These are phyloP conservation scores for Tetragnatha versicolor DNA, from an alignment of 1,140 invertebrate genomes.

Conservation along the genomic window DNA sequence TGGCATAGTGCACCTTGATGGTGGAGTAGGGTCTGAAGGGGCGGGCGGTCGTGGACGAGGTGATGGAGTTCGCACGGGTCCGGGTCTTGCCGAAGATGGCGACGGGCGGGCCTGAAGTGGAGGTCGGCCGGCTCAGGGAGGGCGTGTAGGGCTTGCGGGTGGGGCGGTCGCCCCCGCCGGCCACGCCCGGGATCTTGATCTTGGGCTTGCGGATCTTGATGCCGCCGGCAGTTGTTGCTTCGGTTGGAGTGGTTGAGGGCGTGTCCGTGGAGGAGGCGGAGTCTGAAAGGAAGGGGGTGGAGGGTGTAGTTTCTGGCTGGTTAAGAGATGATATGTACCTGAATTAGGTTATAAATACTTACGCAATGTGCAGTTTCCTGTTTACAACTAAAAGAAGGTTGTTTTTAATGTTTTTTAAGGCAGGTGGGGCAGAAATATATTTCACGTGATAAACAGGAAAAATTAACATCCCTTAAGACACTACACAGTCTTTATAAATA, in stretches of 20 bases:
- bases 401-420: too few species aligned
- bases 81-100: slow-evolving; percentile 31
- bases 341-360: too few species aligned
- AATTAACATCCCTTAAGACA: too few species aligned
- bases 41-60: slow-evolving; percentile 26
- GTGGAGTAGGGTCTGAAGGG: background rate
- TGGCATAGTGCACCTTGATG: slow-evolving; percentile 28
- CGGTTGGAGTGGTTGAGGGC: background rate
- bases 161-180: background rate
- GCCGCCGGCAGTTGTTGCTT: background rate
- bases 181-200: background rate
- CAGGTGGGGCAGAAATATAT: too few species aligned
- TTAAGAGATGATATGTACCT: too few species aligned
- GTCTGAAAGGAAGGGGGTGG: background rate
- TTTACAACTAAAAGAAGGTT: too few species aligned
- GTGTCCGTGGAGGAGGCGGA: background rate
- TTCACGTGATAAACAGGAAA: too few species aligned
- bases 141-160: background rate
- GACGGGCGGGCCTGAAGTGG: slow-evolving; percentile 8
- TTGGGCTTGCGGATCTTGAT: slow-evolving; percentile 14
- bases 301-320: background rate
- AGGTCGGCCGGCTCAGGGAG: background rate
- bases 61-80: slow-evolving; percentile 5
- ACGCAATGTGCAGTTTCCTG: too few species aligned
- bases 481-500: too few species aligned